A percentile compares a stretch with the other conserved stretches of the same genome.
Conservation (phyloP, 2,888 invertebrate genomes). For the Acanthosoma haemorrhoidale region DNA sequence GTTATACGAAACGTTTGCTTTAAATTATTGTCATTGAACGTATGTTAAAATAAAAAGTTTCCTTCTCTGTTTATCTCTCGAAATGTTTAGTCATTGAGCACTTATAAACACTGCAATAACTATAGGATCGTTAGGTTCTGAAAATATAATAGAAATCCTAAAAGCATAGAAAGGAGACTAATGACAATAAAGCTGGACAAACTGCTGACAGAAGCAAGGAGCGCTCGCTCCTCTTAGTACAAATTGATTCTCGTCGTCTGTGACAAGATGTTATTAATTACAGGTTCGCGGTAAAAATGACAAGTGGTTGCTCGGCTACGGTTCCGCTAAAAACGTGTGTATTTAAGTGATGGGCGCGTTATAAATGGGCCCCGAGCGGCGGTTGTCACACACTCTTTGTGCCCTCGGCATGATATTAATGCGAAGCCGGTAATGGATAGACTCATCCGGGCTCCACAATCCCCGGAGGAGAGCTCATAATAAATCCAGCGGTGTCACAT, state of each 20-base stretch:
- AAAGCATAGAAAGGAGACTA: neutral
- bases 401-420: constrained; percentile 5
- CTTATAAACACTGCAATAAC: no score
- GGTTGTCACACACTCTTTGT: constrained; percentile 30
- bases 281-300: constrained; percentile 20
- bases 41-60: no score
- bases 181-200: neutral
- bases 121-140: no score
- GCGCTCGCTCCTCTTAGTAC: constrained; percentile 4
- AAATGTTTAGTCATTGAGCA: no score
- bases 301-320: constrained; percentile 13
- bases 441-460: constrained; percentile 12
- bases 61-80: no score
- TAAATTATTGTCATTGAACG: no score
- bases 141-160: no score
- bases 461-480: constrained; percentile 20
- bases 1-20: no score
- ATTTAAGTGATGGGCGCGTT: constrained; percentile 23
- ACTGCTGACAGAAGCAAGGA: neutral
- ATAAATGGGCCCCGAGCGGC: constrained; percentile 24
- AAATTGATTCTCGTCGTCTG: constrained; percentile 7
- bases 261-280: neutral
- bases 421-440: constrained; percentile 26
- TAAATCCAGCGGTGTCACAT: constrained; percentile 29
- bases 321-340: constrained; percentile 27